A percentile compares a stretch with the other conserved stretches of the same genome.
These are phyloP conservation scores for Entomyzon cyanotis DNA, from an alignment of 2,113 vertebrate genomes.

Conservation along the genomic window DNA sequence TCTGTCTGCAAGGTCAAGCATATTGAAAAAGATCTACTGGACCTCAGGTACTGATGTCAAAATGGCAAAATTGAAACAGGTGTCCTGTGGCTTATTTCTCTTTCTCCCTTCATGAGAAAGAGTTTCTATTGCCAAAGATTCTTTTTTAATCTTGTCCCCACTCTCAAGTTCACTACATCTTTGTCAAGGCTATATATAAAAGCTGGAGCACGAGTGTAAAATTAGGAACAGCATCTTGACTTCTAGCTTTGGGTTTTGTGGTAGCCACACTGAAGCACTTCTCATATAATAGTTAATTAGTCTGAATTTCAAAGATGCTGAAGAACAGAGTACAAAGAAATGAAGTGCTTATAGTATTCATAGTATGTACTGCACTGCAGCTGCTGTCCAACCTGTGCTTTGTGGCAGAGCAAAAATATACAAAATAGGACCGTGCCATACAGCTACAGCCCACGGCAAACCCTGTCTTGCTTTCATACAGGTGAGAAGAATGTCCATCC, in stretches of 20 bases:
- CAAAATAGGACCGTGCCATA: accelerated
- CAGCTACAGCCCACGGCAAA: background rate
- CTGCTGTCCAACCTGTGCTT: background rate
- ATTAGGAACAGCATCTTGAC: background rate
- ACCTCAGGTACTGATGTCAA: constrained; percentile 1
- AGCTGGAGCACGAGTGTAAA: background rate
- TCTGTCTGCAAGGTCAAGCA: constrained; percentile 61
- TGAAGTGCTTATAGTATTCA: background rate
- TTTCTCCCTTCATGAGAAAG: background rate
- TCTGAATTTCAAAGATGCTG: background rate
- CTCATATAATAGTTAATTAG: background rate
- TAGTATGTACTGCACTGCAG: background rate
- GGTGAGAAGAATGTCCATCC: accelerated
- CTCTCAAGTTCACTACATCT: background rate
- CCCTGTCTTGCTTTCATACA: background rate
- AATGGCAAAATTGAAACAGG: constrained; percentile 46
- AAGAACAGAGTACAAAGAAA: background rate
- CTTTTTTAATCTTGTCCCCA: background rate
- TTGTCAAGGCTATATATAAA: background rate
- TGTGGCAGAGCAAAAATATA: background rate
- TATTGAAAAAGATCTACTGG: constrained; percentile 19
- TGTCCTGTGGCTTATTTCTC: constrained; percentile 13
- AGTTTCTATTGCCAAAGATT: background rate
- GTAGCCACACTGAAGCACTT: background rate
- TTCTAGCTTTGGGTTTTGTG: background rate